phyloP scores from a whole-genome alignment of 2,797 vertebrate species.

The Galago senegalensis region DNA sequence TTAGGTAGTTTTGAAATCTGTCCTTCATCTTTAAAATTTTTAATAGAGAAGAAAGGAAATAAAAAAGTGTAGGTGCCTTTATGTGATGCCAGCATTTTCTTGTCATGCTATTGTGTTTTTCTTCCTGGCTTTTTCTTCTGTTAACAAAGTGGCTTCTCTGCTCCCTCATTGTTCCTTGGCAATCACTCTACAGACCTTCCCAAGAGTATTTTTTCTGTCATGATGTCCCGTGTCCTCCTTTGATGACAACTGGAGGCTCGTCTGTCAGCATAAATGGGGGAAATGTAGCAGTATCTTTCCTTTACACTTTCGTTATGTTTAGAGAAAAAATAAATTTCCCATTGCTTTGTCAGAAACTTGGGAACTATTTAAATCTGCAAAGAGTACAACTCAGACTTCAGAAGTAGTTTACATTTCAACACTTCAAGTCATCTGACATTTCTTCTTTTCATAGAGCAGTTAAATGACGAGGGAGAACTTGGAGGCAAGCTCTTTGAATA shows the following conservation, averaged over 20 bases:
- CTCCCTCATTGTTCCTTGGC: neutral
- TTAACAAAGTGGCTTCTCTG: constrained; percentile 29
- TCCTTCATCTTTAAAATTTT: neutral
- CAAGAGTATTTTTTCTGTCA: neutral
- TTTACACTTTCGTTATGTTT: constrained; percentile 60
- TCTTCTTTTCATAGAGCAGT: constrained; percentile 41
- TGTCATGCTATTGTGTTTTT: neutral
- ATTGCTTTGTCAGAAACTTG: constrained; percentile 62
- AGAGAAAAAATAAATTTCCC: constrained; percentile 73
- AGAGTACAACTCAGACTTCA: constrained; percentile 62
- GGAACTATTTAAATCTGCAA: constrained; percentile 57
- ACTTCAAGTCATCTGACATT: constrained; percentile 49
- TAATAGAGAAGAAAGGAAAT: neutral
- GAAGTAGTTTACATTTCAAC: constrained; percentile 60
- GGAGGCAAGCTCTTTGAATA: neutral
- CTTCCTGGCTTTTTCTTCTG: neutral
- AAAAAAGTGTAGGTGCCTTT: neutral
- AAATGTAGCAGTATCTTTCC: neutral
- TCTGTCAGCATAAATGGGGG: constrained; percentile 43
- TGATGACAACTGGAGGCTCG: constrained; percentile 40
- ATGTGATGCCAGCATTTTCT: neutral
- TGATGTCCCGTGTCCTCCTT: neutral
- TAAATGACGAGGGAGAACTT: constrained; percentile 34
- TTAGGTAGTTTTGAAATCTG: neutral
- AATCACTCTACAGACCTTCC: neutral